A percentile compares a stretch with the other conserved stretches of the same genome.
Conservation (phyloP, 92 coral and sea anemone genomes). For the Epizoanthus illoricatus region DNA sequence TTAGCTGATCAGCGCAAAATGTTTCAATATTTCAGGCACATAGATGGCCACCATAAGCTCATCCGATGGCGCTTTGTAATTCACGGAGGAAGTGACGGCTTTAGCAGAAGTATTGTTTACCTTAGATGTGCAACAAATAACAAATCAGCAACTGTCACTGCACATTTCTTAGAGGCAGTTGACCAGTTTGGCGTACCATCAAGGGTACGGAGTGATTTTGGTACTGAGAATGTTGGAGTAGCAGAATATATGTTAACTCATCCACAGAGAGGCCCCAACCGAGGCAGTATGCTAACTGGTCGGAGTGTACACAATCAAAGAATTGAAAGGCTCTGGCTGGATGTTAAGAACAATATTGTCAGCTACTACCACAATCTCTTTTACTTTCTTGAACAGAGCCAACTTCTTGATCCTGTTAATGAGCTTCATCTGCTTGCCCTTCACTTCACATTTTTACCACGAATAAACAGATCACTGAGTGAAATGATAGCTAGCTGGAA, state of each 20-base stretch:
- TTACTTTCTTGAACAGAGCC: constrained; percentile 56
- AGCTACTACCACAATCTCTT: constrained; percentile 53
- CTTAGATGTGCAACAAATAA: constrained; percentile 51
- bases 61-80: constrained; percentile 49
- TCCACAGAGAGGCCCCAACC: constrained; percentile 41
- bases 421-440: constrained; percentile 56
- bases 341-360: constrained; percentile 55
- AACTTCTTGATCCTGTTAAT: constrained; percentile 50
- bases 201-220: constrained; percentile 65
- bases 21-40: constrained; percentile 20
- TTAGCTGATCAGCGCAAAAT: no score
- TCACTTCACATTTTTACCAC: constrained; percentile 60
- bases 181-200: constrained; percentile 56
- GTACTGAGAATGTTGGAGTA: constrained; percentile 64
- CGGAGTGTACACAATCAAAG: constrained; percentile 54
- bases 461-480: constrained; percentile 47
- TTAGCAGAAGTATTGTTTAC: constrained; percentile 40
- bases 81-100: constrained; percentile 51
- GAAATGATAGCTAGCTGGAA: constrained; percentile 50
- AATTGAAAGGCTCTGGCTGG: constrained; percentile 50
- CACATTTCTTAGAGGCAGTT: constrained; percentile 55
- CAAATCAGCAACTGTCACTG: constrained; percentile 55
- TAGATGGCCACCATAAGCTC: constrained; percentile 51
- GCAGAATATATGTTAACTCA: constrained; percentile 56
- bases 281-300: constrained; percentile 66